phyloP scores from a whole-genome alignment of 2,888 invertebrate genomes.

The Drosophila robusta region DNA sequence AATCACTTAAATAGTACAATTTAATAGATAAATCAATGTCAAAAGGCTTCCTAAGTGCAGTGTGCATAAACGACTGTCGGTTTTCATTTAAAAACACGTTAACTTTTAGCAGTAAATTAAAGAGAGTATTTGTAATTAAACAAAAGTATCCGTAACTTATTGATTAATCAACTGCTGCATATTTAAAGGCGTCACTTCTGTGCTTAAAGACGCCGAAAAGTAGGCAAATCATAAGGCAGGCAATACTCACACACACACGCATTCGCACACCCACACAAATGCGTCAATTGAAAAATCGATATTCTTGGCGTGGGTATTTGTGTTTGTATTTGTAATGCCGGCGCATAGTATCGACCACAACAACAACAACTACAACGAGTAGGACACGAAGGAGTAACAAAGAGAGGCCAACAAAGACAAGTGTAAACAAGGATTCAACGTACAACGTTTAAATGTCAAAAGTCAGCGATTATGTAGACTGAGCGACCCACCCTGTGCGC shows the following conservation, averaged over 20 bases:
- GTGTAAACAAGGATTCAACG: constrained; percentile 22
- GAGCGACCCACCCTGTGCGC: constrained; percentile 26
- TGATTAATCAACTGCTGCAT: constrained; percentile 54
- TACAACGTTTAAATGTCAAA: constrained; percentile 42
- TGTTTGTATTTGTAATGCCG: constrained; percentile 55
- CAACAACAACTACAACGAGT: constrained; percentile 44
- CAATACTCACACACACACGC: not conserved
- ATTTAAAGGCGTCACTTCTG: constrained; percentile 40
- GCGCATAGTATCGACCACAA: constrained; percentile 51
- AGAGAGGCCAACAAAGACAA: constrained; percentile 30
- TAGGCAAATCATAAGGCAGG: constrained; percentile 49
- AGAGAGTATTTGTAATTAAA: not conserved
- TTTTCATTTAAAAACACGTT: constrained; percentile 5
- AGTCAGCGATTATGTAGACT: constrained; percentile 37
- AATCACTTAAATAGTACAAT: constrained; percentile 29
- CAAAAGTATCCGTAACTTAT: constrained; percentile 22
- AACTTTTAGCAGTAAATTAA: constrained; percentile 16
- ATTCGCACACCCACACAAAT: constrained; percentile 30
- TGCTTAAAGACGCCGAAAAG: constrained; percentile 54
- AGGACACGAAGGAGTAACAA: constrained; percentile 1
- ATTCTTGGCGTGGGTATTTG: constrained; percentile 47
- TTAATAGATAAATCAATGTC: constrained; percentile 12
- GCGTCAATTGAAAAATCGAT: constrained; percentile 68
- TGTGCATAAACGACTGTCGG: not conserved
- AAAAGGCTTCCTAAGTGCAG: constrained; percentile 1